Conservation (phyloP, 2,888 invertebrate species). For the Abscondita cerata region DNA sequence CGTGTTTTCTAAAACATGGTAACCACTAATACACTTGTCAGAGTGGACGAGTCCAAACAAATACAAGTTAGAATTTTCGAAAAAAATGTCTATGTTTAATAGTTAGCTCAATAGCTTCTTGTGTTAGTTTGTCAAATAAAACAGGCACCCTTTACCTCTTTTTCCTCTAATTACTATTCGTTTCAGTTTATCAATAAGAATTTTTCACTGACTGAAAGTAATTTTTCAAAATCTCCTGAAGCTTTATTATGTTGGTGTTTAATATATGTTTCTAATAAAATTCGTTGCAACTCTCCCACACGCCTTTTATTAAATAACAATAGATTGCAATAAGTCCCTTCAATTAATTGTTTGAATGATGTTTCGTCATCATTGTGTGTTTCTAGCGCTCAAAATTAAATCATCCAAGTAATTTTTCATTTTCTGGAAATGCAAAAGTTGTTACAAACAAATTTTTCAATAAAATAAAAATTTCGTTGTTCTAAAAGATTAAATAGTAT, state of each 20-base stretch:
- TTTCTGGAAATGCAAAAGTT: too few species aligned
- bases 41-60: background rate
- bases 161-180: slow-evolving; percentile 18
- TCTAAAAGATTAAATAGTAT: too few species aligned
- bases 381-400: background rate
- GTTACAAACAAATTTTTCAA: too few species aligned
- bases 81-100: background rate
- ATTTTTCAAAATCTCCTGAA: slow-evolving; percentile 14
- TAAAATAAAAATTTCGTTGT: too few species aligned
- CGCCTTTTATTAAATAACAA: slow-evolving; percentile 29
- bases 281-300: slow-evolving; percentile 29
- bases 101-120: slow-evolving; percentile 12
- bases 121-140: slow-evolving; percentile 14
- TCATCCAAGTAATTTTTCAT: background rate
- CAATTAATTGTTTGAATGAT: slow-evolving; percentile 18
- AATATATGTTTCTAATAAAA: slow-evolving; percentile 7
- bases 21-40: background rate
- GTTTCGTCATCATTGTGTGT: slow-evolving; percentile 8
- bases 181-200: slow-evolving; percentile 11
- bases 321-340: slow-evolving; percentile 28
- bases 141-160: slow-evolving; percentile 22
- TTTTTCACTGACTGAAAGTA: too few species aligned
- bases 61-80: background rate
- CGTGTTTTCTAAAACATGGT: background rate
- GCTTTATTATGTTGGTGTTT: background rate